Percentiles rank a stretch among this genome's conserved stretches.
These are phyloP conservation scores for Macrotis lagotis DNA, from an alignment of 2,113 vertebrate species.

Conservation along the genomic window DNA sequence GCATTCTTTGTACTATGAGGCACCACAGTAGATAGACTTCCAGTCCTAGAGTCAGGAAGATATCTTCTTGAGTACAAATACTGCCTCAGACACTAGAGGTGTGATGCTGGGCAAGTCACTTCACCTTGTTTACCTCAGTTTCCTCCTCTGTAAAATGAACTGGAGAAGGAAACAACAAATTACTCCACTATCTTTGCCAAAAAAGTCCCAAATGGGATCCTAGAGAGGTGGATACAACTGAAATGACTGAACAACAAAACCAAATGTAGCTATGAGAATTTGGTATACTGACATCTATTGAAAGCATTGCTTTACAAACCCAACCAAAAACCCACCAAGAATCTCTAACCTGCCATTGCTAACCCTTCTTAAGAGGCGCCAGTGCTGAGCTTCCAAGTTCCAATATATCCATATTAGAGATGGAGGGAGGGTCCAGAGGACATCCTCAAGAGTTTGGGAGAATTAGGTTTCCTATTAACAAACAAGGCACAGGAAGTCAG, in stretches of 20 bases:
- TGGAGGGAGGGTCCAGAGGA: neutral
- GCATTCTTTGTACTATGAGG: neutral
- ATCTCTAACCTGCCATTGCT: neutral
- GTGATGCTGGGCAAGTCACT: neutral
- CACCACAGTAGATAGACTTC: neutral
- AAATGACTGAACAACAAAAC: neutral
- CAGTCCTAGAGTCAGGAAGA: neutral
- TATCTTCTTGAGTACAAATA: neutral
- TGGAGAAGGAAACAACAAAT: neutral
- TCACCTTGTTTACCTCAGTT: neutral
- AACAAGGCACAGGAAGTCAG: neutral
- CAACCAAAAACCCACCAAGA: neutral
- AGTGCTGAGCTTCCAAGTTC: neutral
- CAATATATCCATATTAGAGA: neutral
- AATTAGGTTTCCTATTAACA: neutral
- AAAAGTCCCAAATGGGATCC: neutral
- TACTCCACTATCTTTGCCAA: neutral
- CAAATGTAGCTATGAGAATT: neutral
- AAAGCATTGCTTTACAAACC: neutral
- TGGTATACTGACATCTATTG: neutral
- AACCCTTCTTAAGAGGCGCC: constrained; percentile 18
- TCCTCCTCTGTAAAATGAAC: neutral
- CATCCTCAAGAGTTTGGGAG: neutral
- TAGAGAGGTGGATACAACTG: neutral
- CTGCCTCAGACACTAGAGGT: neutral